Base-by-base conservation (phyloP, 2,113 vertebrate species). In the Indicator indicator region DNA sequence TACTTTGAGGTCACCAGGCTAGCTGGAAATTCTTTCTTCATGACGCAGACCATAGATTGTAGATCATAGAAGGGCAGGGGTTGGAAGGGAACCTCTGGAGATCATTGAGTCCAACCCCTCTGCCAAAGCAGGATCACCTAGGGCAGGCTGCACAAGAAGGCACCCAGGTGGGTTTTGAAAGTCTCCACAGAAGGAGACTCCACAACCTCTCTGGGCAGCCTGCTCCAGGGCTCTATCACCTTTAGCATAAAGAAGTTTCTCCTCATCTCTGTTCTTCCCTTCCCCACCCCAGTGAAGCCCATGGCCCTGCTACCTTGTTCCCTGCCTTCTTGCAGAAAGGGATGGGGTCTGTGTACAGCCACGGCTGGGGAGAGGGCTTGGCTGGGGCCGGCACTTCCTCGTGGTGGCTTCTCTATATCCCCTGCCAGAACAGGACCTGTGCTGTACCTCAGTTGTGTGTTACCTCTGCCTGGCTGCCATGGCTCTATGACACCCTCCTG, bases 401-500 rank as follows among this genome's bases (percentile, higher is more conserved):
- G 9, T 83, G 59, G 91, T 59, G 30, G 76, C 89, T 89, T 67
- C 86, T 4, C 65, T 96, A 36, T 36, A 36, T 36, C 36, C 36
- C 36, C 36, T 36, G 36, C 36, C 30, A 32, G 94, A 77, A 44
- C 36, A 83, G 86, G 73, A 76, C 73, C 59, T 89, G 88, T 21
- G 80, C 24, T 94, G 67, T 95, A 91, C 76, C 90, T 67, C 86
- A 97, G 86, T 91, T 96, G 59, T 19, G 24, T 79, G 17, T 94
- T 87, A 90, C 76, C 90, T 88, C 88, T 40, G 9, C 48, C 80
- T 90, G 72, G 30, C 83, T 79, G 64, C 79, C 59, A 19, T 71
- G 62, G 93, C 95, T 93, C 96, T 97, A 96, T 96, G 93, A 93
- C 71, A 28, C 71, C 42, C 93, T 95, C 28, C 94, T 97, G 63